phyloP scores from a whole-genome alignment of 2,113 vertebrate genomes.

The Hypomesus transpacificus region DNA sequence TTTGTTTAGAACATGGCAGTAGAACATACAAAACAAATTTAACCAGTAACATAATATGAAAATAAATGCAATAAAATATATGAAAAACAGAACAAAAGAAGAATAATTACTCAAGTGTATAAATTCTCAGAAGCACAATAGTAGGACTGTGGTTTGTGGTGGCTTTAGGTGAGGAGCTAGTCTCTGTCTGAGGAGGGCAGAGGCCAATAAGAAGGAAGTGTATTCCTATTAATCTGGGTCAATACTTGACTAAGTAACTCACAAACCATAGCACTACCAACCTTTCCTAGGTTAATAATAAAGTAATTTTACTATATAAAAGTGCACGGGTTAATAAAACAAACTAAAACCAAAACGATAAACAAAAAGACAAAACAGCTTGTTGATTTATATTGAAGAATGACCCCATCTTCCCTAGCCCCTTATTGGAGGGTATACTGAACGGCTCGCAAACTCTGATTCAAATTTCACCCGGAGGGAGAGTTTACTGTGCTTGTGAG shows the following conservation, averaged over 20 bases:
- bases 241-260: constrained; percentile 56
- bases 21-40: constrained; percentile 76
- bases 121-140: constrained; percentile 76
- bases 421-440: constrained; percentile 44
- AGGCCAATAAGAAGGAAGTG: constrained; percentile 54
- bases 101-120: constrained; percentile 71
- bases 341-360: constrained; percentile 59
- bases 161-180: constrained; percentile 61
- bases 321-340: constrained; percentile 86
- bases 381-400: constrained; percentile 52
- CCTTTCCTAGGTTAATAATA: constrained; percentile 74
- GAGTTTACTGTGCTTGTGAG: constrained; percentile 76
- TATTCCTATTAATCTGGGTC: constrained; percentile 42
- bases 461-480: constrained; percentile 52
- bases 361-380: constrained; percentile 49
- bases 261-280: constrained; percentile 77
- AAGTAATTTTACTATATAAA: constrained; percentile 84
- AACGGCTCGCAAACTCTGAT: constrained; percentile 53
- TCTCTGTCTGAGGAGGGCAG: constrained; percentile 62
- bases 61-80: constrained; percentile 61
- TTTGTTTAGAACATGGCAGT: constrained; percentile 90
- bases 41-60: constrained; percentile 59
- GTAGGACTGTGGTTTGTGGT: constrained; percentile 69
- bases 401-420: constrained; percentile 39
- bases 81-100: constrained; percentile 68